phyloP scores from a whole-genome alignment of 2,888 invertebrate species.

The Melolontha melolontha region DNA sequence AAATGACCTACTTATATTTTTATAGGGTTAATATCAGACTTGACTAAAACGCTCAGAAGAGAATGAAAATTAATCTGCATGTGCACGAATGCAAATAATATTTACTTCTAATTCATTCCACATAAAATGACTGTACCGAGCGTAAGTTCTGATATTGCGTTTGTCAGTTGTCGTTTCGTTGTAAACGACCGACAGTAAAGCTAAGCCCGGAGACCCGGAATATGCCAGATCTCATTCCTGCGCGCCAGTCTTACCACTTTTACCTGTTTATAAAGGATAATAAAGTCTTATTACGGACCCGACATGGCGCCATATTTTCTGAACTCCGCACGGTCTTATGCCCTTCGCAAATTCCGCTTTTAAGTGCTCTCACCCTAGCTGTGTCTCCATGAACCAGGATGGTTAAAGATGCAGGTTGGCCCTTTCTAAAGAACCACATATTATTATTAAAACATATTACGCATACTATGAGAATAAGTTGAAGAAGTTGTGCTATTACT shows the following conservation, averaged over 20 bases:
- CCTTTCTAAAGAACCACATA: neutral
- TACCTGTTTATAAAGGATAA: constrained; percentile 66
- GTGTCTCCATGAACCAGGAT: constrained; percentile 28
- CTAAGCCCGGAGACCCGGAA: constrained; percentile 53
- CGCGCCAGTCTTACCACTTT: constrained; percentile 54
- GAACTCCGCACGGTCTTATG: constrained; percentile 52
- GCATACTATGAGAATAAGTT: too few species aligned
- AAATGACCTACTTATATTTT: too few species aligned
- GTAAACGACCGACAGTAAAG: constrained; percentile 59
- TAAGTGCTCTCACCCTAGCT: constrained; percentile 51
- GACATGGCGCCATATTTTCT: constrained; percentile 61
- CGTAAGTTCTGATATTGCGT: constrained; percentile 44
- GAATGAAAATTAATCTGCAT: neutral
- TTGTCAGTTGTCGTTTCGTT: constrained; percentile 57
- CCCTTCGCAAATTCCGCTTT: constrained; percentile 55
- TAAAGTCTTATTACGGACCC: constrained; percentile 63
- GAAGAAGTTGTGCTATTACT: too few species aligned
- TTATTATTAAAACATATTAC: neutral
- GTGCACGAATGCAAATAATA: neutral
- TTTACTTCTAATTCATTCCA: constrained; percentile 25
- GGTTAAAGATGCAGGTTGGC: constrained; percentile 6
- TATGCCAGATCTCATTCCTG: constrained; percentile 48
- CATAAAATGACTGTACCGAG: constrained; percentile 8
- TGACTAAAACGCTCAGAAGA: neutral
- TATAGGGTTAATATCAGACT: too few species aligned